A percentile compares a stretch with the other conserved stretches of the same genome.
These are phyloP conservation scores for Enteromius radiatus DNA, from an alignment of 2,797 vertebrate species.

Conservation along the genomic window DNA sequence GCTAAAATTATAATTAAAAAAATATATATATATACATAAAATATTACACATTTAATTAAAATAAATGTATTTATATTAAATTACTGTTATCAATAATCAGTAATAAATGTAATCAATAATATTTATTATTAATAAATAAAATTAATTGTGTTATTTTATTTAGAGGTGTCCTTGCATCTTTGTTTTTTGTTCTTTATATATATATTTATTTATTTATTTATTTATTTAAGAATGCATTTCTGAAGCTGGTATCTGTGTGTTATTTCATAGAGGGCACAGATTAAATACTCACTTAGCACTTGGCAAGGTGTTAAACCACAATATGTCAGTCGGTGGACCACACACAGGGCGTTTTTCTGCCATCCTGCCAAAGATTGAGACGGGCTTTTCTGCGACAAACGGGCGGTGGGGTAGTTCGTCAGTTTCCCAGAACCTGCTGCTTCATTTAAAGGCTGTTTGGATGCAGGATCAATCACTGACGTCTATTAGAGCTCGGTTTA, in stretches of 20 bases:
- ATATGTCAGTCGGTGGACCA: constrained; percentile 19
- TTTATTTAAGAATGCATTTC: background rate
- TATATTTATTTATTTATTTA: background rate
- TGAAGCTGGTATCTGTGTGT: background rate
- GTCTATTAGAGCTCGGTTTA: constrained; percentile 9
- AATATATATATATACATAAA: too few species aligned
- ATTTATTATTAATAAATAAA: background rate
- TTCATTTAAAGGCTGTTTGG: constrained; percentile 18
- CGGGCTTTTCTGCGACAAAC: background rate
- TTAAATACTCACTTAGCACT: constrained; percentile 34
- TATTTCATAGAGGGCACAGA: background rate
- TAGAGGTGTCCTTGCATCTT: too few species aligned
- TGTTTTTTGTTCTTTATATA: too few species aligned
- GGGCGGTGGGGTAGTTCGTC: background rate
- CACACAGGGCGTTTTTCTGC: constrained; percentile 11
- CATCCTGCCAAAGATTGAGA: background rate
- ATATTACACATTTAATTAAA: background rate
- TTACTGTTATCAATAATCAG: background rate
- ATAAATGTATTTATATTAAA: background rate
- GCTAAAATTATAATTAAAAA: too few species aligned
- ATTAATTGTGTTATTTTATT: background rate
- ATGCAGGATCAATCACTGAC: background rate
- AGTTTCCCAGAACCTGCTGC: constrained; percentile 24
- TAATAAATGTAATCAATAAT: background rate
- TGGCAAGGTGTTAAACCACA: constrained; percentile 39